Conservation (phyloP, 2,113 vertebrate genomes). For the Pontoporia blainvillei region DNA sequence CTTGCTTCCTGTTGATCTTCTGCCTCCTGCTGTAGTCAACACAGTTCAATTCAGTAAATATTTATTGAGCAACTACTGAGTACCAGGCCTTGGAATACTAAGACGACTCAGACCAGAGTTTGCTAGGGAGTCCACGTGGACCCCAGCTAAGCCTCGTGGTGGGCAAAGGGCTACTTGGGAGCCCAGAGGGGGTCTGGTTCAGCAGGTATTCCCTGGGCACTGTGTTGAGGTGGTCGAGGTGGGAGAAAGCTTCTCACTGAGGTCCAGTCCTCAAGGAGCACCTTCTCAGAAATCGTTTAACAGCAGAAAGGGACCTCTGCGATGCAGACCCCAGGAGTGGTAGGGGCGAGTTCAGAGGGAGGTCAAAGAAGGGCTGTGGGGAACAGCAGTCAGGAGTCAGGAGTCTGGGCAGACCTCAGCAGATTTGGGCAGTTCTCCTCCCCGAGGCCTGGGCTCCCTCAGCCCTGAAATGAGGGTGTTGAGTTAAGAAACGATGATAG, state of each 20-base stretch:
- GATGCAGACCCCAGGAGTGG: neutral
- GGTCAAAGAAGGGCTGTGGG: too few relatives aligned
- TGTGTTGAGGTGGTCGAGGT: neutral
- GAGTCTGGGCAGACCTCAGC: neutral
- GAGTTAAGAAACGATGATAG: neutral
- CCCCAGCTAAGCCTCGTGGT: neutral
- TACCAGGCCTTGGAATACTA: neutral
- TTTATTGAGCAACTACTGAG: neutral
- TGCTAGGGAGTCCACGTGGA: neutral
- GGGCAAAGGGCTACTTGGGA: neutral
- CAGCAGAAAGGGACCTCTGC: neutral
- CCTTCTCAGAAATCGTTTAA: neutral
- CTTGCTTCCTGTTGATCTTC: neutral
- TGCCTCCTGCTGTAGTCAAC: neutral
- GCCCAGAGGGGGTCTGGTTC: neutral
- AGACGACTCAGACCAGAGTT: neutral
- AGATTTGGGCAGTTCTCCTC: neutral
- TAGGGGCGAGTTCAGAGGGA: neutral
- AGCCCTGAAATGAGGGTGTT: neutral
- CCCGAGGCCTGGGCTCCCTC: neutral
- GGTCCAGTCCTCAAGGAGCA: neutral
- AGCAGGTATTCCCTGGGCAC: neutral
- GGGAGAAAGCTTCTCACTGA: neutral
- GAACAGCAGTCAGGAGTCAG: neutral
- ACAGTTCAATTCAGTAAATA: neutral